Evolutionary conservation across 2,113 vertebrate species (phyloP).

Genomic region (Salvelinus fontinalis): DNA sequence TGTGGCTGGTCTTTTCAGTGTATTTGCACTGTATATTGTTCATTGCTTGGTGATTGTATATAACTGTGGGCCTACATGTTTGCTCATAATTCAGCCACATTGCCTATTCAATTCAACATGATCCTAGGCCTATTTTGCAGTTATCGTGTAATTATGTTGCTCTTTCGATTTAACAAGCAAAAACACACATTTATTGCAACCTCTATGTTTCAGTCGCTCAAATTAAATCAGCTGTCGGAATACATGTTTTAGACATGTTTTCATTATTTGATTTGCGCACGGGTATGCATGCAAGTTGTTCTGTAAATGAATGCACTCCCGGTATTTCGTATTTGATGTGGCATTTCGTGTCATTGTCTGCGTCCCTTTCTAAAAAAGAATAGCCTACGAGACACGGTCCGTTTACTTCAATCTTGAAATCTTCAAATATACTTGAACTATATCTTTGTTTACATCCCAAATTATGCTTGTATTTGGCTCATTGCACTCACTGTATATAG

Average conservation of each 20-base stretch:
- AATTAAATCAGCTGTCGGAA: background rate
- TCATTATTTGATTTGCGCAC: background rate
- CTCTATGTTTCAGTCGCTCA: background rate
- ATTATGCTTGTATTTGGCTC: background rate
- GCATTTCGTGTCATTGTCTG: conserved; percentile 21
- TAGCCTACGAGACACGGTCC: background rate
- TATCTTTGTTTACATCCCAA: background rate
- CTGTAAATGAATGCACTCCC: background rate
- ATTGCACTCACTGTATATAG: background rate
- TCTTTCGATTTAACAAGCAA: background rate
- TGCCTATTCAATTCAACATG: background rate
- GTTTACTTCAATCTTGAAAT: background rate
- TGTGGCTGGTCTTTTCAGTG: background rate
- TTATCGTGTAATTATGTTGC: background rate
- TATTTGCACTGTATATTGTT: too few species aligned
- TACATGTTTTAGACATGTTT: background rate
- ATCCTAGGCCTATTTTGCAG: background rate
- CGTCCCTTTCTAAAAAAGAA: background rate
- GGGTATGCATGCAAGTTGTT: background rate
- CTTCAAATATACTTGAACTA: background rate
- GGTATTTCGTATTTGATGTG: conserved; percentile 1
- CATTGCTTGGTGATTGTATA: too few species aligned
- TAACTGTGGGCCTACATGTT: background rate
- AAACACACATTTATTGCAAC: background rate
- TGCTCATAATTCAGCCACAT: conserved; percentile 4